Percentiles rank a stretch among this genome's conserved stretches.
Evolutionary conservation across 2,888 invertebrate genomes (phyloP).

Genomic region (Drosophila mettleri): DNA sequence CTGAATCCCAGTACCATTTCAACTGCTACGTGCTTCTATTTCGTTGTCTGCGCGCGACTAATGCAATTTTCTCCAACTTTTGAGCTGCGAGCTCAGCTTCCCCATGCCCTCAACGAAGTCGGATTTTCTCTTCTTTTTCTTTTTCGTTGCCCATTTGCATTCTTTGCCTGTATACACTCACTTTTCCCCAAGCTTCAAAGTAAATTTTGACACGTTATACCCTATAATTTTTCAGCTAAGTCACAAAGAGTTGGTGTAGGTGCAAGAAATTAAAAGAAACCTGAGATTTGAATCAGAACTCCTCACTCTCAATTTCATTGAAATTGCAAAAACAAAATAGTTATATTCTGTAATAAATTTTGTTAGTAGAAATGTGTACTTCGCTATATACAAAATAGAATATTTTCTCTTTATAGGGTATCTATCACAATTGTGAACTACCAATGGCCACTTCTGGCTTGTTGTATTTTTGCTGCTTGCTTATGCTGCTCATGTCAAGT

Average conservation of each 20-base stretch:
- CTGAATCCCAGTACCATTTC: conserved; percentile 17
- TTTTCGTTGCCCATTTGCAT: conserved; percentile 39
- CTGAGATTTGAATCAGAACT: neutral
- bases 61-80: conserved; percentile 63
- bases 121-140: conserved; percentile 1
- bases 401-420: conserved; percentile 19
- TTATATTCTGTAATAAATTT: too few relatives aligned
- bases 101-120: conserved; percentile 6
- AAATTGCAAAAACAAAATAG: too few relatives aligned
- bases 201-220: conserved; percentile 49
- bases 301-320: too few relatives aligned
- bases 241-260: neutral
- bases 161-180: conserved; percentile 17
- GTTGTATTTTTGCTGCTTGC: conserved; percentile 22
- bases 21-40: conserved; percentile 61
- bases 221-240: conserved; percentile 3
- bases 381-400: too few relatives aligned
- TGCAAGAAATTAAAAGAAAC: neutral
- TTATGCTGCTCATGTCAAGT: conserved; percentile 38
- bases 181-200: conserved; percentile 38
- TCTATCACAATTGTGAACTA: too few relatives aligned
- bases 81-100: conserved; percentile 13
- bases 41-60: conserved; percentile 58
- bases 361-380: too few relatives aligned
- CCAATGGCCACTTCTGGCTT: neutral